Evolutionary conservation across 2,888 invertebrate species (phyloP).

Genomic region (Torymus tubicola): DNA sequence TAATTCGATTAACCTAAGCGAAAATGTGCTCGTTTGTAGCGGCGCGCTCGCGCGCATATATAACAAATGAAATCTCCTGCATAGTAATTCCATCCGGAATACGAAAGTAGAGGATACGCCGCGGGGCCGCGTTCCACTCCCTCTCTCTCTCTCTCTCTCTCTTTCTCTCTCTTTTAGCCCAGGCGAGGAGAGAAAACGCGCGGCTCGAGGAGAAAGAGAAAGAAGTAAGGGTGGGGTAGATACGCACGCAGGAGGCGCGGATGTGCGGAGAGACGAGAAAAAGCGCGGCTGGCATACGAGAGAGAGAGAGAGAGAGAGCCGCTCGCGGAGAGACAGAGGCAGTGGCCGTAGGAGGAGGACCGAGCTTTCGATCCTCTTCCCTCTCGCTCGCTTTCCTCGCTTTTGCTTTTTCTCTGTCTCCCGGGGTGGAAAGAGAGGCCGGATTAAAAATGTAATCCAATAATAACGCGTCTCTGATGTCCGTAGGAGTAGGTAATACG

Average conservation of each 20-base stretch:
- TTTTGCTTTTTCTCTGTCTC: slow-evolving; percentile 50
- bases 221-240: slow-evolving; percentile 56
- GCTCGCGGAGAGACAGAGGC: slow-evolving; percentile 52
- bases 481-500: slow-evolving; percentile 64
- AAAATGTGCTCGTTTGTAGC: slow-evolving; percentile 75
- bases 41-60: slow-evolving; percentile 67
- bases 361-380: slow-evolving; percentile 46
- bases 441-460: slow-evolving; percentile 77
- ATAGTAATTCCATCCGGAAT: slow-evolving; percentile 76
- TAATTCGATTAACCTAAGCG: slow-evolving; percentile 75
- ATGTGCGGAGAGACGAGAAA: slow-evolving; percentile 37
- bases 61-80: slow-evolving; percentile 76
- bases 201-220: slow-evolving; percentile 45
- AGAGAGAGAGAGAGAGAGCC: no score
- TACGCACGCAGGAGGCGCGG: slow-evolving; percentile 25
- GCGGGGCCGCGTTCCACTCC: slow-evolving; percentile 64
- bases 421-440: slow-evolving; percentile 66
- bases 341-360: no score
- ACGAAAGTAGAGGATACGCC: slow-evolving; percentile 74
- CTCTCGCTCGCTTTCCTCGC: slow-evolving; percentile 46
- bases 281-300: slow-evolving; percentile 25
- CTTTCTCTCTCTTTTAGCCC: slow-evolving; percentile 17
- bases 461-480: slow-evolving; percentile 76
- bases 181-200: slow-evolving; percentile 39
- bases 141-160: no score